Percentiles rank a stretch among this genome's conserved stretches.
These are phyloP conservation scores for Mesorhabditis sp. DNA, from an alignment of 2,888 invertebrate genomes.

Conservation along the genomic window DNA sequence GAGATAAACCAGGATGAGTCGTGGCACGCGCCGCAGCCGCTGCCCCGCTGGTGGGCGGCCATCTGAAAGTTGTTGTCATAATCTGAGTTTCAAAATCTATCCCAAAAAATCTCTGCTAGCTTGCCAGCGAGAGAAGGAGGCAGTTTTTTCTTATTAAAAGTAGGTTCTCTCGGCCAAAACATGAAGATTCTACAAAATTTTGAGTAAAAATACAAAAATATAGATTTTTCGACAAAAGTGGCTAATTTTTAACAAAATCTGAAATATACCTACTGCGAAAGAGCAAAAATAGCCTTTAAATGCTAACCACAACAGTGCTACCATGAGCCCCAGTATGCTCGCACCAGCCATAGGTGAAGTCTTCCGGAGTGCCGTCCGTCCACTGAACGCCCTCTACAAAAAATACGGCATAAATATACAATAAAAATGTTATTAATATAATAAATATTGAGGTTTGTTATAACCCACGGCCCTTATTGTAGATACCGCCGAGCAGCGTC, in stretches of 20 bases:
- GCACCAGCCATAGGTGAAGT: not conserved
- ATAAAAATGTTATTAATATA: not conserved
- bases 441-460: not conserved
- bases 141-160: not conserved
- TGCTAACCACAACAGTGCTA: not conserved
- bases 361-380: not conserved
- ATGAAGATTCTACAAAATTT: not conserved
- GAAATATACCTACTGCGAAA: not conserved
- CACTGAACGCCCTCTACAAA: not conserved
- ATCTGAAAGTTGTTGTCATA: not conserved
- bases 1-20: not conserved
- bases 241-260: too few relatives aligned
- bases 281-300: not conserved
- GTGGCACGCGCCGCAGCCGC: not conserved
- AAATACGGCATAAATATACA: too few relatives aligned
- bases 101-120: not conserved
- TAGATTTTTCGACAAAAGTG: too few relatives aligned
- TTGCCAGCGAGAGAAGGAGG: not conserved
- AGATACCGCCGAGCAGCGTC: not conserved
- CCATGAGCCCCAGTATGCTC: not conserved
- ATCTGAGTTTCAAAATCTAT: too few relatives aligned
- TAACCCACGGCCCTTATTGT: not conserved
- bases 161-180: not conserved
- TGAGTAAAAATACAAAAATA: not conserved
- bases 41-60: not conserved